Evolutionary conservation across 1,140 invertebrate species (phyloP).

Genomic region (Micrasema longulum): DNA sequence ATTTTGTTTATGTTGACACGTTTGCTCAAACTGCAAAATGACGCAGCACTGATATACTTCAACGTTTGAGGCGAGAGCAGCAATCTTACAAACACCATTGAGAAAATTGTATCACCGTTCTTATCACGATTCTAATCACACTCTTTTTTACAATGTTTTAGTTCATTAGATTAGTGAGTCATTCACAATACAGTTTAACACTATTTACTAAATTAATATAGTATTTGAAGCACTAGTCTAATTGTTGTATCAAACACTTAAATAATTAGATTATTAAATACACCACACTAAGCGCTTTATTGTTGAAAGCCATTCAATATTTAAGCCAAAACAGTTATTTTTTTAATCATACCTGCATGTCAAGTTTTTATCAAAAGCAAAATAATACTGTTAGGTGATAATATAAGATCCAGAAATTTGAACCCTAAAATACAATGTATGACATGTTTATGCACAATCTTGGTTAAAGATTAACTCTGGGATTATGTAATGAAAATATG

Average conservation of each 20-base stretch:
- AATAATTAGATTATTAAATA: too few relatives aligned
- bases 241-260: not conserved
- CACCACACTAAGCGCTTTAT: not conserved
- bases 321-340: too few relatives aligned
- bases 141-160: not conserved
- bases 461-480: too few relatives aligned
- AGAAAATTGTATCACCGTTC: slow-evolving; percentile 46
- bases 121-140: slow-evolving; percentile 22
- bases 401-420: too few relatives aligned
- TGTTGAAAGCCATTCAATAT: not conserved
- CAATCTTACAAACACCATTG: slow-evolving; percentile 51
- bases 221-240: slow-evolving; percentile 9
- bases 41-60: slow-evolving; percentile 46
- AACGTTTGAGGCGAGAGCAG: slow-evolving; percentile 41
- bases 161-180: too few relatives aligned
- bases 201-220: not conserved
- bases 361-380: too few relatives aligned
- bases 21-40: slow-evolving; percentile 46
- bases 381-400: too few relatives aligned
- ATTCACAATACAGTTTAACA: too few relatives aligned
- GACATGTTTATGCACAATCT: too few relatives aligned
- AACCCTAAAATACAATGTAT: too few relatives aligned
- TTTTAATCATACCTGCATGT: too few relatives aligned
- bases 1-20: slow-evolving; percentile 39
- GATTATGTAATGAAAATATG: too few relatives aligned